Evolutionary conservation across 2,888 invertebrate genomes (phyloP), one percentile per base, ranked within the genome.

Genomic region (Beris chalybata): DNA sequence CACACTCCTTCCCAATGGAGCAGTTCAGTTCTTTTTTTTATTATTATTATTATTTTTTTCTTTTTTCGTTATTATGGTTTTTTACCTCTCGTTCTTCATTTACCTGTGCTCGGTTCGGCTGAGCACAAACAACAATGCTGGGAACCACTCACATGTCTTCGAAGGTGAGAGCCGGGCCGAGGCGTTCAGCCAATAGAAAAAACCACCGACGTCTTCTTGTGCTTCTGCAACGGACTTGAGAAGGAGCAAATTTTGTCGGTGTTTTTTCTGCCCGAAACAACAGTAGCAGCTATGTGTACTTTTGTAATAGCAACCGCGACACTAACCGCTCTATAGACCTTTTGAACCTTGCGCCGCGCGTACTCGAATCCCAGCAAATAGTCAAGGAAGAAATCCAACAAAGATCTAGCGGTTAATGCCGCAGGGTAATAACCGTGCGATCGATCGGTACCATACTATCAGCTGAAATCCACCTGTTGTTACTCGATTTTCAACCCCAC

Each of bases 71-170:
- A 38, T 61, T 38, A 52, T 6, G 47, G 58, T 47, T 57, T 59
- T 61, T 58, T 61, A 50, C 50, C 61, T 50, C 50, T 52, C 61
- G 32, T 61, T 61, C 61, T 38, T 61, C 52, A 52, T 61, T 61
- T 61, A 38, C 61, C 61, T 61, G 61, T 50, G 61, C 61, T 22
- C 52, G 61, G 22, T 59, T 59, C 13, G 48, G 31, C 54, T 12
- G 13, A 22, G 38, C 52, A 61, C 12, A 52, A 38, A 66, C 66
- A 54, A 68, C 70, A 69, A 70, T 70, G 68, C 67, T 69, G 71
- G 67, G 70, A 70, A 69, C 67, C 55, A 65, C 59, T 61, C 65
- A 65, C 63, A 67, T 67, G 65, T 54, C 29, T 47, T 66, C 54
- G 61, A 61, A 61, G 52, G 52, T 31, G 61, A 61, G 61, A 61